Conservation (phyloP, 2,888 invertebrate species). For the Zonitis immaculata region DNA sequence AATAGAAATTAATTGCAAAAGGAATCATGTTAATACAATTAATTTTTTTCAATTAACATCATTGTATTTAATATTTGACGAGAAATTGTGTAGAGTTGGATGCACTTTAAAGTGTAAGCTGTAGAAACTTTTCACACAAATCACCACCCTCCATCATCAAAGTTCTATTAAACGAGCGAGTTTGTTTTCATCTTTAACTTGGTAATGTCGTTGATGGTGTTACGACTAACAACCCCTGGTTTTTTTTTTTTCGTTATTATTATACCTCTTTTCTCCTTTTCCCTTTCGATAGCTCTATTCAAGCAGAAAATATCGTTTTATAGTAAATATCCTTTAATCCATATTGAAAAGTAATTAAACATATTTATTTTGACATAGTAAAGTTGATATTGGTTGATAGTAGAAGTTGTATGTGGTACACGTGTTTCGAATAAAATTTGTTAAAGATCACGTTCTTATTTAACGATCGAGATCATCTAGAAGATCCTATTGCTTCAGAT, state of each 20-base stretch:
- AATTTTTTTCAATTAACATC: background rate
- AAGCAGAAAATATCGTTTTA: background rate
- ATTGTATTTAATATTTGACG: too few species aligned
- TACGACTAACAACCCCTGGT: conserved; percentile 32
- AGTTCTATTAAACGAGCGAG: background rate
- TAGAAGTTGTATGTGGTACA: conserved; percentile 25
- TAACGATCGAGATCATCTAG: conserved; percentile 46
- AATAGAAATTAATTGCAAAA: too few species aligned
- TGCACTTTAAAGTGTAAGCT: conserved; percentile 36
- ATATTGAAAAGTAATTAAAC: conserved; percentile 42
- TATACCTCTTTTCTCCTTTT: too few species aligned
- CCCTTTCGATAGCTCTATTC: conserved; percentile 8
- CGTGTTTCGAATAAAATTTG: conserved; percentile 44
- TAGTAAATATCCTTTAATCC: too few species aligned
- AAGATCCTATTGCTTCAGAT: conserved; percentile 36
- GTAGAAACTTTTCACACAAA: conserved; percentile 26
- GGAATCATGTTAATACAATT: too few species aligned
- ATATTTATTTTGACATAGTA: conserved; percentile 36
- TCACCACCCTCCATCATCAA: conserved; percentile 1
- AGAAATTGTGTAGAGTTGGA: too few species aligned
- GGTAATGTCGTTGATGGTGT: conserved; percentile 30
- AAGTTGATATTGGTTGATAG: conserved; percentile 29
- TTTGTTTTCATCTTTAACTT: conserved; percentile 22
- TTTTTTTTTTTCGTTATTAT: too few species aligned
- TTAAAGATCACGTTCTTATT: conserved; percentile 45